Percentiles rank a stretch among this genome's conserved stretches.
phyloP scores from a whole-genome alignment of 2,113 vertebrate genomes.

The Nothocercus nigrocapillus region DNA sequence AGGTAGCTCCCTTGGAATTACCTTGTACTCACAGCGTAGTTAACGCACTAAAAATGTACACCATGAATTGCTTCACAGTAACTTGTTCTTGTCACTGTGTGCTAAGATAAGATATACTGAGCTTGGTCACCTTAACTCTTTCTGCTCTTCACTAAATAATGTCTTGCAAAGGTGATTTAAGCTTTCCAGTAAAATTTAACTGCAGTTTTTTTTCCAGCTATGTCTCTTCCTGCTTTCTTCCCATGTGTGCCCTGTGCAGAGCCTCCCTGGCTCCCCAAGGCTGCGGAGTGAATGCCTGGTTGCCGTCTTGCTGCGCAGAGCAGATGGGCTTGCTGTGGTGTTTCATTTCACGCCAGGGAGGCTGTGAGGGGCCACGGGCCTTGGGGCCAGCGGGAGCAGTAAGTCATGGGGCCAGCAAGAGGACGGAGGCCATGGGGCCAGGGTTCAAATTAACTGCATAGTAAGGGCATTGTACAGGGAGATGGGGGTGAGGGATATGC shows the following conservation, averaged over 20 bases:
- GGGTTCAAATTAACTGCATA: constrained; percentile 28
- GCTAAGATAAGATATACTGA: background rate
- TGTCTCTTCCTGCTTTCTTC: background rate
- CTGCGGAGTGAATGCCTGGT: background rate
- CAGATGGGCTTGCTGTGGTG: background rate
- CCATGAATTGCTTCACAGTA: background rate
- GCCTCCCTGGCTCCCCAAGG: background rate
- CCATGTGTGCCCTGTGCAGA: background rate
- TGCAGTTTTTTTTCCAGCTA: background rate
- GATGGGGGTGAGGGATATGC: background rate
- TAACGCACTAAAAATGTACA: background rate
- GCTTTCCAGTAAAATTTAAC: background rate
- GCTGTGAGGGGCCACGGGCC: background rate
- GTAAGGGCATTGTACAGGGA: background rate
- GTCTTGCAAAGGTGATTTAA: background rate
- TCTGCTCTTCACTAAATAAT: background rate
- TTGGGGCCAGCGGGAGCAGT: background rate
- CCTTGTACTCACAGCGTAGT: background rate
- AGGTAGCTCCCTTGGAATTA: background rate
- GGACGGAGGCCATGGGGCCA: background rate
- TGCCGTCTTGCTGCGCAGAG: background rate
- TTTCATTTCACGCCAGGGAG: background rate
- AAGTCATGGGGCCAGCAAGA: constrained; percentile 3
- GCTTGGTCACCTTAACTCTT: background rate
- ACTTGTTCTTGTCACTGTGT: background rate